These are phyloP conservation scores for Scaptomyza polygonia DNA, from an alignment of 2,888 invertebrate species.

Conservation along the genomic window DNA sequence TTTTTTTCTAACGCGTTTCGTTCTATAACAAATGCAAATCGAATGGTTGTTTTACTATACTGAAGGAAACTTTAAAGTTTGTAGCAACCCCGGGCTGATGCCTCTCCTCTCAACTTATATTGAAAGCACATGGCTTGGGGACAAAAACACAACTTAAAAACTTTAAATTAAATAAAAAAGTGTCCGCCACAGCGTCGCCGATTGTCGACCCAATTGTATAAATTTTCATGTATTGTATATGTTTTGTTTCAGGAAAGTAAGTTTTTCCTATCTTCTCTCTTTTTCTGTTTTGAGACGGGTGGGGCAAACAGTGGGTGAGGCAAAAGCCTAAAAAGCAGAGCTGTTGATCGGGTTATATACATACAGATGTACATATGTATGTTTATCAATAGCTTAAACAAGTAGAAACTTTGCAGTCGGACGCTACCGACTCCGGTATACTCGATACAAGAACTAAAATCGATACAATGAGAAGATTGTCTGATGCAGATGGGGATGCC, in stretches of 20 bases:
- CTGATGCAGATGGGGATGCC: too few species aligned
- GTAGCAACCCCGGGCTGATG: not conserved
- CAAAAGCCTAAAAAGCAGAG: constrained; percentile 10
- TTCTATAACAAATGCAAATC: constrained; percentile 76
- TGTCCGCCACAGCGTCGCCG: constrained; percentile 37
- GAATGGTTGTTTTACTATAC: constrained; percentile 45
- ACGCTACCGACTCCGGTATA: too few species aligned
- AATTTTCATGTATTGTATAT: constrained; percentile 42
- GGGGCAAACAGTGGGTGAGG: constrained; percentile 4
- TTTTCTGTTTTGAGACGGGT: not conserved
- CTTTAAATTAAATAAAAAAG: constrained; percentile 1
- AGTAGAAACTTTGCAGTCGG: too few species aligned
- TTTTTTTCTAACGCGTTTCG: constrained; percentile 65
- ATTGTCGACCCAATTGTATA: constrained; percentile 58
- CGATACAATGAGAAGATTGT: too few species aligned
- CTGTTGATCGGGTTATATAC: not conserved
- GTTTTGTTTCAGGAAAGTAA: constrained; percentile 34
- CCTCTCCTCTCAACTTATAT: not conserved
- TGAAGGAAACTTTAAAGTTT: not conserved
- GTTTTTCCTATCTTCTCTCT: constrained; percentile 1
- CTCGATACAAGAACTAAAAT: too few species aligned
- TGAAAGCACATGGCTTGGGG: too few species aligned
- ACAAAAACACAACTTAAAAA: too few species aligned
- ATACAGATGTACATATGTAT: not conserved
- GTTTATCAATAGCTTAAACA: constrained; percentile 15